Conservation (phyloP, 2,888 invertebrate genomes). For the Parnassius smintheus region DNA sequence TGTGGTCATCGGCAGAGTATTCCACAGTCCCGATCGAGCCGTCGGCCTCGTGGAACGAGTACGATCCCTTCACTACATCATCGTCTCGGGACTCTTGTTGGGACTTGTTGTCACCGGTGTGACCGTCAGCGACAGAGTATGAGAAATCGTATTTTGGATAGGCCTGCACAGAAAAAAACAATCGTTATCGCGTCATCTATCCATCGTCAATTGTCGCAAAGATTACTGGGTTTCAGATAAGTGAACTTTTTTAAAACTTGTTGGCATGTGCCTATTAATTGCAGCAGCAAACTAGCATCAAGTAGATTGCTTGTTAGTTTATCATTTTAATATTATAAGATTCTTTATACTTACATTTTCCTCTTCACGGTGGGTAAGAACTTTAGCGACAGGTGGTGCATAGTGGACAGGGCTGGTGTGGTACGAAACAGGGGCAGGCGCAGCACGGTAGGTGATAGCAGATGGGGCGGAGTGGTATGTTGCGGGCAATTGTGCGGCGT, state of each 20-base stretch:
- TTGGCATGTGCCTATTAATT: no score
- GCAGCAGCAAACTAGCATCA: no score
- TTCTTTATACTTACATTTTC: constrained; percentile 32
- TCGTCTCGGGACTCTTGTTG: constrained; percentile 75
- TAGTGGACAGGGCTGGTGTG: constrained; percentile 30
- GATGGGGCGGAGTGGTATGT: constrained; percentile 4
- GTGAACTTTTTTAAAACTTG: no score
- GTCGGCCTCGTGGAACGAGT: constrained; percentile 75
- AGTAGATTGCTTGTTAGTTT: no score
- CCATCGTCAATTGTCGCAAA: no score
- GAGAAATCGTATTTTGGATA: constrained; percentile 67
- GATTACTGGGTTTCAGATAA: no score
- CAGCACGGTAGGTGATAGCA: constrained; percentile 18
- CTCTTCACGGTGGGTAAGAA: constrained; percentile 41
- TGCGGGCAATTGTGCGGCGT: constrained; percentile 30
- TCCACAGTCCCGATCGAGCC: constrained; percentile 74
- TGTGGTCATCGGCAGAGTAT: constrained; percentile 75
- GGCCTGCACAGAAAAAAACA: constrained; percentile 35
- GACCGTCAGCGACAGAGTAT: constrained; percentile 75
- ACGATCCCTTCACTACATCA: constrained; percentile 73
- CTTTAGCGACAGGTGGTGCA: constrained; percentile 42
- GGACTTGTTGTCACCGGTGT: constrained; percentile 76
- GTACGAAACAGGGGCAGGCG: constrained; percentile 29
- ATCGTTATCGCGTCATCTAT: no score
- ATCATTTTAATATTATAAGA: no score